These are phyloP conservation scores for Drosophila greeni DNA, from an alignment of 2,888 invertebrate species.

Conservation along the genomic window DNA sequence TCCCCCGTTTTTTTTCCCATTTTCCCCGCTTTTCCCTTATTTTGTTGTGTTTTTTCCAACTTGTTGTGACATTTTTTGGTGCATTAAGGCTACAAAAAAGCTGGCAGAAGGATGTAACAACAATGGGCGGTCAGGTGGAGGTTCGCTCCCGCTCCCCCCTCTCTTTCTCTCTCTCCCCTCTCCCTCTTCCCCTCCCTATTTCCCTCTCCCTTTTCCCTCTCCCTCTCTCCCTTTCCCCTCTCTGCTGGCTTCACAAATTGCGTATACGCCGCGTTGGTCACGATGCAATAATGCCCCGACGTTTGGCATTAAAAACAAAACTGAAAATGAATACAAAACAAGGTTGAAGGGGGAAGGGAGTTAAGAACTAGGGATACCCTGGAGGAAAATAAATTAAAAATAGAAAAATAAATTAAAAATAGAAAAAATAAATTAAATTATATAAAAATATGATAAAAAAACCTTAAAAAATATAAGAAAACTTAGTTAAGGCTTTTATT, in stretches of 20 bases:
- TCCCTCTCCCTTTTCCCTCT: slow-evolving; percentile 1
- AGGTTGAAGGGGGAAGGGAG: neutral
- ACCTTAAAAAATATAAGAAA: too few species aligned
- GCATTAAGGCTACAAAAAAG: slow-evolving; percentile 40
- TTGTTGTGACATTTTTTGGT: slow-evolving; percentile 65
- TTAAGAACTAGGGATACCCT: slow-evolving; percentile 4
- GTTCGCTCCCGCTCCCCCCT: slow-evolving; percentile 2
- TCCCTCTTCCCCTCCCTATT: slow-evolving; percentile 9
- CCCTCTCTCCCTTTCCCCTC: slow-evolving; percentile 15
- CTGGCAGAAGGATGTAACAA: slow-evolving; percentile 16
- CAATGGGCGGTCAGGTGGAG: slow-evolving; percentile 17
- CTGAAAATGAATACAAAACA: slow-evolving; percentile 33
- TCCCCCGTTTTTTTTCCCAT: neutral
- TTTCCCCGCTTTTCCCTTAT: neutral
- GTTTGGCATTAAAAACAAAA: slow-evolving; percentile 58
- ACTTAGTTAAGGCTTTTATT: too few species aligned
- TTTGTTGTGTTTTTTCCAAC: neutral
- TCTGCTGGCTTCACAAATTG: slow-evolving; percentile 42
- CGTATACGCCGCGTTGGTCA: slow-evolving; percentile 65
- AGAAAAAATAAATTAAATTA: neutral
- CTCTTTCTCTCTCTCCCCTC: neutral
- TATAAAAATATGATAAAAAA: neutral
- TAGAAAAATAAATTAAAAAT: too few species aligned
- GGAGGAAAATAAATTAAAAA: too few species aligned
- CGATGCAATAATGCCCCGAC: slow-evolving; percentile 60